Conservation (phyloP, 2,113 vertebrate species). For the Monarcha castaneiventris region DNA sequence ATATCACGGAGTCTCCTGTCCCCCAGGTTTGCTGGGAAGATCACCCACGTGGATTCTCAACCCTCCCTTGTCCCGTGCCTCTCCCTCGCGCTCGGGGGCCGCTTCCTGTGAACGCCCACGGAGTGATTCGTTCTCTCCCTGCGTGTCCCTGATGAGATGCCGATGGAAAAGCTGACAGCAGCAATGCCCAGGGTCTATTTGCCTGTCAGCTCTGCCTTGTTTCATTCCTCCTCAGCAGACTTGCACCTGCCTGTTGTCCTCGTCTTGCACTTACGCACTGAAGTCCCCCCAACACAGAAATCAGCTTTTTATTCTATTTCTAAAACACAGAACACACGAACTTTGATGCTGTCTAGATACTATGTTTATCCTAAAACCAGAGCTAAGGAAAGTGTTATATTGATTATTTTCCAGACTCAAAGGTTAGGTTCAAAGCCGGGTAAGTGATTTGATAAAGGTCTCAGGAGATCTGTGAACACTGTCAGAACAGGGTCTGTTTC, state of each 20-base stretch:
- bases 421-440: neutral
- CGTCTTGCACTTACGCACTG: fast-evolving
- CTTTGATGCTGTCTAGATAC: neutral
- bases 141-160: neutral
- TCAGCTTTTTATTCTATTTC: neutral
- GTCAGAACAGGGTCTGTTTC: neutral
- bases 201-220: neutral
- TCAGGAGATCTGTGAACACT: neutral
- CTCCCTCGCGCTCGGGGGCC: neutral
- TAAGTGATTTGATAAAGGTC: neutral
- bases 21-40: neutral
- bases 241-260: neutral
- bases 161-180: neutral
- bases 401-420: neutral
- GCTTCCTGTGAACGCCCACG: neutral
- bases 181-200: neutral
- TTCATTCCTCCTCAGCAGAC: neutral
- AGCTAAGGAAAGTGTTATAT: neutral
- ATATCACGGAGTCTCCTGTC: neutral
- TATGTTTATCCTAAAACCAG: neutral
- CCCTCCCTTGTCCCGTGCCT: neutral
- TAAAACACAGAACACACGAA: neutral
- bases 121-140: neutral
- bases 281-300: neutral
- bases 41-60: slow-evolving; percentile 21